phyloP scores from a whole-genome alignment of 2,797 vertebrate genomes.

The Phylloscopus collybita region DNA sequence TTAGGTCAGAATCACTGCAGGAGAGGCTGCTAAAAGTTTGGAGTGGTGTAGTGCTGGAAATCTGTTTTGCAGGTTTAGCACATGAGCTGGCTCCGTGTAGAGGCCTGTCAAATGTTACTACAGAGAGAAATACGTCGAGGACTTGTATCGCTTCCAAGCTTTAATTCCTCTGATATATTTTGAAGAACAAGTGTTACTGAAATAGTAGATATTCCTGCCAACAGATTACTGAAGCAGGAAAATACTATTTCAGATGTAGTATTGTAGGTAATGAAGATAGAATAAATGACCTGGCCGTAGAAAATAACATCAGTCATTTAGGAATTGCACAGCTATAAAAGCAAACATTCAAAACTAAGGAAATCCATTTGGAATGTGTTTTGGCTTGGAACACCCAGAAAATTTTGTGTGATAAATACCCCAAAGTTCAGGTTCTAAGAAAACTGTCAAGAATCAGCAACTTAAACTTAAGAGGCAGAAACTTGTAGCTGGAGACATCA shows the following conservation, averaged over 20 bases:
- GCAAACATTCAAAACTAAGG: slow-evolving; percentile 4
- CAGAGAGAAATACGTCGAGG: slow-evolving; percentile 24
- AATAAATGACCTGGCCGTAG: slow-evolving; percentile 16
- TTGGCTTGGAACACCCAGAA: neutral
- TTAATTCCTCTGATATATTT: slow-evolving; percentile 59
- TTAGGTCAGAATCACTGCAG: slow-evolving; percentile 9
- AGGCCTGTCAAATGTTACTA: slow-evolving; percentile 51
- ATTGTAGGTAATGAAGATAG: slow-evolving; percentile 44
- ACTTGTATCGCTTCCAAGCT: slow-evolving; percentile 42
- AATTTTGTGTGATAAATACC: neutral
- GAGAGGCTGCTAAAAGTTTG: slow-evolving; percentile 14
- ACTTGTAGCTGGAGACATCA: neutral
- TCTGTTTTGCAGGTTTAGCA: slow-evolving; percentile 36
- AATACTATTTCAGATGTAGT: slow-evolving; percentile 31
- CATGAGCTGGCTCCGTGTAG: slow-evolving; percentile 1
- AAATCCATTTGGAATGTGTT: neutral
- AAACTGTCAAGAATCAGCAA: slow-evolving; percentile 1
- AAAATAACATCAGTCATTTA: slow-evolving; percentile 5
- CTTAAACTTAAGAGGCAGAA: neutral
- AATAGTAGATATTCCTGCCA: slow-evolving; percentile 62
- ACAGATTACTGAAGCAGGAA: slow-evolving; percentile 50
- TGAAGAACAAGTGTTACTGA: slow-evolving; percentile 52
- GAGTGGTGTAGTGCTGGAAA: neutral
- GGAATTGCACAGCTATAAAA: neutral
- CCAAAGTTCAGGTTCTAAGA: neutral